phyloP scores from a whole-genome alignment of 2,113 vertebrate species.

The Zosterops lateralis region DNA sequence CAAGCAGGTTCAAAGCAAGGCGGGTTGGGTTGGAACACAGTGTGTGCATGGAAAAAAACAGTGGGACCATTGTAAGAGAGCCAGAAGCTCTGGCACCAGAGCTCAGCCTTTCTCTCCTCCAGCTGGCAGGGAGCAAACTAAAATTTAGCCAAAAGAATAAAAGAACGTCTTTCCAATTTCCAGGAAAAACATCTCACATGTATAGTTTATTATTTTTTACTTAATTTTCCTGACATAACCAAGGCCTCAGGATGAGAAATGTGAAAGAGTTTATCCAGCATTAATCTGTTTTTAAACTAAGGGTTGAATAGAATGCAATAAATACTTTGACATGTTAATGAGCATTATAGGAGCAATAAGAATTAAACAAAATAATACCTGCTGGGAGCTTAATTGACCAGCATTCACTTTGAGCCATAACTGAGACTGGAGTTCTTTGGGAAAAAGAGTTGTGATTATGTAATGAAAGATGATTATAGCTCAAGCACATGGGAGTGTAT shows the following conservation, averaged over 20 bases:
- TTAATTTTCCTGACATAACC: background rate
- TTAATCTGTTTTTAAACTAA: background rate
- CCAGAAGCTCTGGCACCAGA: background rate
- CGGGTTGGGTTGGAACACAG: fast-evolving
- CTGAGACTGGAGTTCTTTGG: background rate
- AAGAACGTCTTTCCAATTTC: background rate
- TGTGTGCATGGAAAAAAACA: background rate
- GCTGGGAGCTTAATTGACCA: background rate
- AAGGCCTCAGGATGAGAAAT: background rate
- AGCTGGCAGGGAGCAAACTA: background rate
- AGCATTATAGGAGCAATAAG: background rate
- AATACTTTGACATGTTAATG: background rate
- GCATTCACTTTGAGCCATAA: background rate
- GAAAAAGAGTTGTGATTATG: background rate
- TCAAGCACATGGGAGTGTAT: background rate
- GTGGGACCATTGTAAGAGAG: background rate
- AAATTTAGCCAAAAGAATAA: background rate
- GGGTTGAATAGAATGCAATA: background rate
- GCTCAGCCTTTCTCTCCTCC: background rate
- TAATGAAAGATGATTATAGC: background rate
- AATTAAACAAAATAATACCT: background rate
- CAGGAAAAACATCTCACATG: background rate
- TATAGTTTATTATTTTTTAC: background rate
- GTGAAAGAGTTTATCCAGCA: background rate
- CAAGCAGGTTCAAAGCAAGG: background rate